These are phyloP conservation scores for Imbricaverruca yamaguchii DNA, from an alignment of 2,888 invertebrate genomes.

Conservation along the genomic window DNA sequence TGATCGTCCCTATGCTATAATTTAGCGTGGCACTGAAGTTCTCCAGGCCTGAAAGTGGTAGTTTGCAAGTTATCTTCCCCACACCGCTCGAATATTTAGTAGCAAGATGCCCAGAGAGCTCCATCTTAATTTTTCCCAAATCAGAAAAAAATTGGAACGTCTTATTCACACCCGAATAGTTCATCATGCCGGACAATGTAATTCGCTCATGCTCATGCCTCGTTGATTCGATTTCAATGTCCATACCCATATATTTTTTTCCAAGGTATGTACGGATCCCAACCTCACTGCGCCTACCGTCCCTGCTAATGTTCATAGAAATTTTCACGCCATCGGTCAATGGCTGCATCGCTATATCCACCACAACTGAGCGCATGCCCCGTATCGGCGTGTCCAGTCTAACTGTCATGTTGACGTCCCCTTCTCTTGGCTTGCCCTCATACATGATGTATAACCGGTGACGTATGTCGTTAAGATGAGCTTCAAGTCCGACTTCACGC, in stretches of 20 bases:
- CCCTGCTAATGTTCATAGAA: background rate
- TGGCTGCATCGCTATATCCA: background rate
- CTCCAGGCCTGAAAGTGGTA: background rate
- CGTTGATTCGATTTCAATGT: background rate
- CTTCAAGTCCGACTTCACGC: background rate
- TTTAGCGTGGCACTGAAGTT: background rate
- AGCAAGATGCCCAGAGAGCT: background rate
- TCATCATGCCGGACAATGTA: background rate
- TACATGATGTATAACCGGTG: background rate
- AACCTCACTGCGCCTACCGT: background rate
- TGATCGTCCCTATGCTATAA: background rate
- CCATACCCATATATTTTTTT: background rate
- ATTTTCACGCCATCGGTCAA: background rate
- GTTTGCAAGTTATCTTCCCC: background rate
- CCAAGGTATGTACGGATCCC: background rate
- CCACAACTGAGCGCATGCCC: background rate
- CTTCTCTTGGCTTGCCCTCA: background rate
- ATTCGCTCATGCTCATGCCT: background rate
- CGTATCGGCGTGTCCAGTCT: background rate
- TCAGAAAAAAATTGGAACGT: background rate
- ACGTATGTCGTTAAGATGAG: background rate
- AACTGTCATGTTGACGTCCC: background rate
- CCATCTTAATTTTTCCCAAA: background rate
- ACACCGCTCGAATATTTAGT: background rate
- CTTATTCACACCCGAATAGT: background rate